Percentiles rank a stretch among this genome's conserved stretches.
phyloP scores from a whole-genome alignment of 2,888 invertebrate species.

The Melanargia galathea region DNA sequence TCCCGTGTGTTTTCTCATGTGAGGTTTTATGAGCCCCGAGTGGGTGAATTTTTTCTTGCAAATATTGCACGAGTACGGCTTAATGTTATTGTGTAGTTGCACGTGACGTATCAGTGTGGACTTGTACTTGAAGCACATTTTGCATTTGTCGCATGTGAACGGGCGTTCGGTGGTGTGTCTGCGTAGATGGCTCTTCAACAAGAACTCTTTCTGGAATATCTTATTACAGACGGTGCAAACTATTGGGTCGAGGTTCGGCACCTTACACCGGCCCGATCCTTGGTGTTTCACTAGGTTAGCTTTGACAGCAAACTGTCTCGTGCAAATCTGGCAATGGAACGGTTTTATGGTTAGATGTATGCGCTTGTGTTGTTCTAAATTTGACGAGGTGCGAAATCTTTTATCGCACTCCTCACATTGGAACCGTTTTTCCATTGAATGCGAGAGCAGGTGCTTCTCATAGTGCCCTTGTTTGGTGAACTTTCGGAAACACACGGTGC shows the following conservation, averaged over 20 bases:
- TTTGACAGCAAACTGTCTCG: slow-evolving; percentile 44
- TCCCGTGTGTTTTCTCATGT: slow-evolving; percentile 57
- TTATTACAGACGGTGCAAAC: slow-evolving; percentile 47
- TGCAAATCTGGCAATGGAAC: slow-evolving; percentile 46
- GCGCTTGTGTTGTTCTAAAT: slow-evolving; percentile 53
- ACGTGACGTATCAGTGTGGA: slow-evolving; percentile 58
- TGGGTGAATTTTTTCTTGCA: slow-evolving; percentile 51
- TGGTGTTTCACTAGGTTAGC: slow-evolving; percentile 47
- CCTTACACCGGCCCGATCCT: slow-evolving; percentile 40
- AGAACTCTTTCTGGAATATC: slow-evolving; percentile 45
- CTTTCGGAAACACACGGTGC: slow-evolving; percentile 57
- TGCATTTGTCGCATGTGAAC: slow-evolving; percentile 45
- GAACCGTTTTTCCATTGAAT: slow-evolving; percentile 41
- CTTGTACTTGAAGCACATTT: slow-evolving; percentile 57
- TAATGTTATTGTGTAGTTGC: slow-evolving; percentile 52
- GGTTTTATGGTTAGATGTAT: slow-evolving; percentile 48
- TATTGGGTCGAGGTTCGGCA: slow-evolving; percentile 35
- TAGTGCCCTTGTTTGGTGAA: slow-evolving; percentile 45
- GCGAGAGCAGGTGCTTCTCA: slow-evolving; percentile 40
- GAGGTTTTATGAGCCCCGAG: slow-evolving; percentile 52
- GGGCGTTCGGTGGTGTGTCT: slow-evolving; percentile 47
- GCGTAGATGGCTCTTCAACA: slow-evolving; percentile 47
- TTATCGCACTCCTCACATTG: slow-evolving; percentile 53
- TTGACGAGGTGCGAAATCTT: slow-evolving; percentile 50
- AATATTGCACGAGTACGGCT: slow-evolving; percentile 49